A percentile compares a stretch with the other conserved stretches of the same genome.
Evolutionary conservation across 2,113 vertebrate genomes (phyloP).

Genomic region (Carassius carassius): DNA sequence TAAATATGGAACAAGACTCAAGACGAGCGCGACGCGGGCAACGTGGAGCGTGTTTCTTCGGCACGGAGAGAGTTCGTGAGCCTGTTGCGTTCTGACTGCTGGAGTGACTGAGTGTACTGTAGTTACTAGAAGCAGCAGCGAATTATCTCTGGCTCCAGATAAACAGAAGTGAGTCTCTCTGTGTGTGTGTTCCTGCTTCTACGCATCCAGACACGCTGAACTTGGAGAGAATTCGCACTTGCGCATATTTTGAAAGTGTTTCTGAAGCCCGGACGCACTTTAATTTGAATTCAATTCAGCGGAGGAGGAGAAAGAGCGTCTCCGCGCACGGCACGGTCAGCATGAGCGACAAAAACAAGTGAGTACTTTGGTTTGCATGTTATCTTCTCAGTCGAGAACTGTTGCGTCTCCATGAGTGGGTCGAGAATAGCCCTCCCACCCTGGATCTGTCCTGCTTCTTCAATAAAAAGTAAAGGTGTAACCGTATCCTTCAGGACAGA

Average conservation of each 20-base stretch:
- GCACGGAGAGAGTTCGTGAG: not conserved
- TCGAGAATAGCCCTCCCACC: constrained; percentile 1
- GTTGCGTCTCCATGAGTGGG: not conserved
- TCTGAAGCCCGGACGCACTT: not conserved
- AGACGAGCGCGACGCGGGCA: constrained; percentile 7
- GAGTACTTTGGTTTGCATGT: constrained; percentile 61
- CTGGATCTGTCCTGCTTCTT: constrained; percentile 7
- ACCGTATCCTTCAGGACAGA: constrained; percentile 14
- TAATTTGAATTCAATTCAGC: not conserved
- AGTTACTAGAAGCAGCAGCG: constrained; percentile 41
- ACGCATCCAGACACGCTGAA: not conserved
- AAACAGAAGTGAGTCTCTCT: constrained; percentile 43
- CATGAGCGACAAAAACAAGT: constrained; percentile 79
- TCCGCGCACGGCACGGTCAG: constrained; percentile 31
- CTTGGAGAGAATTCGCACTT: constrained; percentile 12
- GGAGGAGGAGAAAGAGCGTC: not conserved
- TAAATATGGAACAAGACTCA: constrained; percentile 71
- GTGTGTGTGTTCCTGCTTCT: not conserved
- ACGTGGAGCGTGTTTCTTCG: constrained; percentile 35
- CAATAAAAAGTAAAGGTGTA: constrained; percentile 39
- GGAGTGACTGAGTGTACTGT: not conserved
- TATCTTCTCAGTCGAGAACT: not conserved
- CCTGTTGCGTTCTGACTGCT: constrained; percentile 54
- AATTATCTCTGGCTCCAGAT: constrained; percentile 47
- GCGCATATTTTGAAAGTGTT: not conserved